Evolutionary conservation across 53 echinoderm and acorn worm species (phyloP), one percentile per base, ranked within the genome.

Genomic region (Luidia sarsii): DNA sequence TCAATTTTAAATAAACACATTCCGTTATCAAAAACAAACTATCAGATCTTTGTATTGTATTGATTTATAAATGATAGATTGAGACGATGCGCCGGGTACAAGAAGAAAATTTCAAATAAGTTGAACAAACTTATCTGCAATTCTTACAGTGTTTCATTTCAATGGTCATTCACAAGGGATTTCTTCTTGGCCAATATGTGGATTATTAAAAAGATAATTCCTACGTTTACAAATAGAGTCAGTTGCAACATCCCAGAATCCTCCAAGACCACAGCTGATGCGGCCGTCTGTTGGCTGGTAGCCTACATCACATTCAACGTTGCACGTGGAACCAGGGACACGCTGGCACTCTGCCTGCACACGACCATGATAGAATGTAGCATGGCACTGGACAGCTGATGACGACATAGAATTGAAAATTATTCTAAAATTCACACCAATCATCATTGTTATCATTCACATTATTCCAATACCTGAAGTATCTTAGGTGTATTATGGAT

Each of bases 341-440:
- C 69, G 67, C 5, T 67, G 74, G 30, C 88, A 88, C 33, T 88
- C 60, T 34, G 46, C 36, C 3, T 68, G 59, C 18, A 88, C 43
- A 7, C 36, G 7, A 14, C 83, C 88, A 23, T 68, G 48, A 9
- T 36, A 20, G 25, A 88, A 33, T 0, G 27, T 3, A 6, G 52
- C 46, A 1, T 67, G 83, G 50, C 88, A 88, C 57, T 74, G 88
- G 5, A 70, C 65, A 37, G 55, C 88, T 88, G 24, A 15, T n/a
- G n/a, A n/a, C n/a, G 37, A 52, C 34, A 9, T 6, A 18, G 14
- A 45, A 45, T 45, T 7, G 14, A 7, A 45, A 45, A 14, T n/a
- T n/a, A n/a, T n/a, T n/a, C n/a, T n/a, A 45, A 45, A 45, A 45
- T 9, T 45, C 46, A 45, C 14, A 9, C 46, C 7, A 45, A 14